Conservation (phyloP, 1,140 invertebrate genomes). For the Spodoptera frugiperda region DNA sequence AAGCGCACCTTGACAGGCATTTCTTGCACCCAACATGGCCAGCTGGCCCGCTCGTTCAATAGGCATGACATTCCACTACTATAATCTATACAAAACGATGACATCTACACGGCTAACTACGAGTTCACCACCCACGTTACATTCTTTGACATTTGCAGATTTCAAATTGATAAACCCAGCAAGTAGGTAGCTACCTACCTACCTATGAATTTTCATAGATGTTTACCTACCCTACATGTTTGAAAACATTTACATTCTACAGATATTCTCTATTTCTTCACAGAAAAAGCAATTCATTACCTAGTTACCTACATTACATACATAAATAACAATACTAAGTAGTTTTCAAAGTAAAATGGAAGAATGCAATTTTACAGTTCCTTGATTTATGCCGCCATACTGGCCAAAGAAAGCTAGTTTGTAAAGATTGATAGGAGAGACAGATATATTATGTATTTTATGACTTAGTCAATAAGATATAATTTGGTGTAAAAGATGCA, state of each 20-base stretch:
- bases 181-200: no score
- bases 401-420: no score
- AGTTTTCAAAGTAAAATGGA: slow-evolving; percentile 27
- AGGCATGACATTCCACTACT: slow-evolving; percentile 55
- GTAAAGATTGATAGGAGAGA: no score
- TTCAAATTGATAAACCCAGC: no score
- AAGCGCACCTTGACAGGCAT: slow-evolving; percentile 78
- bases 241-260: no score
- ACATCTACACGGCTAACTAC: slow-evolving; percentile 45
- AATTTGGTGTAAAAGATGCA: slow-evolving; percentile 60
- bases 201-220: no score
- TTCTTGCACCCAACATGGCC: slow-evolving; percentile 67
- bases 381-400: neutral
- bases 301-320: no score
- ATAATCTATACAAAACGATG: slow-evolving; percentile 58
- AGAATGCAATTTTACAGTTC: slow-evolving; percentile 55
- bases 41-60: slow-evolving; percentile 44
- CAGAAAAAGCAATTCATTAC: no score
- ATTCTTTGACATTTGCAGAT: neutral
- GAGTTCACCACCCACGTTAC: neutral
- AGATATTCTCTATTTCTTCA: no score
- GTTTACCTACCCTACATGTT: no score
- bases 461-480: slow-evolving; percentile 51
- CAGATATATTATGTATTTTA: slow-evolving; percentile 5
- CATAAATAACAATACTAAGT: no score